phyloP scores from a whole-genome alignment of 2,888 invertebrate species.

The Trachelus stipa region DNA sequence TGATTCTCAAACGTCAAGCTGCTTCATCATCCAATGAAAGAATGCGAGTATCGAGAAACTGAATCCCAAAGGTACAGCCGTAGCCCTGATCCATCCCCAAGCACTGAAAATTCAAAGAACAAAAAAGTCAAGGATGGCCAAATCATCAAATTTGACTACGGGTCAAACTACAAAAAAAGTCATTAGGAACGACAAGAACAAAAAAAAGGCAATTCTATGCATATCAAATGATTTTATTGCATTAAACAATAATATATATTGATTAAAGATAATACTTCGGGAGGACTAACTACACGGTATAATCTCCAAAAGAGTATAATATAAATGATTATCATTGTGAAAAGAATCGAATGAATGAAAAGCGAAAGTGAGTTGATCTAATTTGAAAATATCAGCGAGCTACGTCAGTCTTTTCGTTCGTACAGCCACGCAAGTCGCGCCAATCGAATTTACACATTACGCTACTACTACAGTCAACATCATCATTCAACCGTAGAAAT shows the following conservation, averaged over 20 bases:
- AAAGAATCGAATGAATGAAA: background rate
- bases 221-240: constrained; percentile 21
- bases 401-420: background rate
- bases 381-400: background rate
- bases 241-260: constrained; percentile 9
- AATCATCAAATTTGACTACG: background rate
- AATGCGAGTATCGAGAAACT: constrained; percentile 81
- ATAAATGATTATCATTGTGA: constrained; percentile 5
- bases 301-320: constrained; percentile 14
- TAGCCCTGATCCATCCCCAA: constrained; percentile 82
- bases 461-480: background rate
- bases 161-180: background rate
- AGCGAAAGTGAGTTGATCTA: background rate
- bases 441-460: background rate
- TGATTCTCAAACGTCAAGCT: constrained; percentile 71
- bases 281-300: constrained; percentile 11
- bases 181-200: background rate
- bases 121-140: background rate
- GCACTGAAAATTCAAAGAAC: constrained; percentile 67
- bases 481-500: background rate
- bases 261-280: constrained; percentile 15
- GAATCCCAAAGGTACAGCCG: constrained; percentile 82
- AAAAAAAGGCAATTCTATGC: constrained; percentile 4
- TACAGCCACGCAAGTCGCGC: background rate
- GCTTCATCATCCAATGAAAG: constrained; percentile 83